Conservation (phyloP, 2,797 vertebrate genomes). For the Leuciscus waleckii region DNA sequence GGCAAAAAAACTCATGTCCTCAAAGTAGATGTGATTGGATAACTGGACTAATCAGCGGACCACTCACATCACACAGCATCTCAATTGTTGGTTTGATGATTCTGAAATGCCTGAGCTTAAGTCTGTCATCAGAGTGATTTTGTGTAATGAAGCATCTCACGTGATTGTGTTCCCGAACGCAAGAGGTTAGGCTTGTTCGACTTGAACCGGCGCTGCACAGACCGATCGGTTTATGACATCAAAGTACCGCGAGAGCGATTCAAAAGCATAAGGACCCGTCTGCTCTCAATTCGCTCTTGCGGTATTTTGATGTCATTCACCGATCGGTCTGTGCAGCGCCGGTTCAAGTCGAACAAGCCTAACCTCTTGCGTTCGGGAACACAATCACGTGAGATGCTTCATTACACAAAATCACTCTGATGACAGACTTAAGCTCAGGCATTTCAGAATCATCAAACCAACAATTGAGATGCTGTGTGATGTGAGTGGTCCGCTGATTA, state of each 20-base stretch:
- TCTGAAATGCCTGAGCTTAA: not conserved
- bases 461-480: not conserved
- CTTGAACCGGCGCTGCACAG: too few relatives aligned
- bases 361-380: not conserved
- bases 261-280: too few relatives aligned
- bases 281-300: too few relatives aligned
- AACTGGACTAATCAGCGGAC: too few relatives aligned
- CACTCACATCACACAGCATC: not conserved
- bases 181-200: too few relatives aligned
- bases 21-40: too few relatives aligned
- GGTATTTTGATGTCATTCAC: too few relatives aligned
- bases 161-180: not conserved
- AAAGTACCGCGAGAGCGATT: too few relatives aligned
- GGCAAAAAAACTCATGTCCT: not conserved
- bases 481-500: not conserved
- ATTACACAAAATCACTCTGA: not conserved
- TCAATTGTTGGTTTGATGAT: not conserved
- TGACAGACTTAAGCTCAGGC: not conserved
- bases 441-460: not conserved
- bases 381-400: not conserved
- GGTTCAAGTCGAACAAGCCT: too few relatives aligned
- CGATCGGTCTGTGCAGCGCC: too few relatives aligned
- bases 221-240: too few relatives aligned
- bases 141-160: not conserved
- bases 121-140: not conserved